phyloP scores from a whole-genome alignment of 2,797 vertebrate genomes.

The Phaenicophaeus curvirostris region DNA sequence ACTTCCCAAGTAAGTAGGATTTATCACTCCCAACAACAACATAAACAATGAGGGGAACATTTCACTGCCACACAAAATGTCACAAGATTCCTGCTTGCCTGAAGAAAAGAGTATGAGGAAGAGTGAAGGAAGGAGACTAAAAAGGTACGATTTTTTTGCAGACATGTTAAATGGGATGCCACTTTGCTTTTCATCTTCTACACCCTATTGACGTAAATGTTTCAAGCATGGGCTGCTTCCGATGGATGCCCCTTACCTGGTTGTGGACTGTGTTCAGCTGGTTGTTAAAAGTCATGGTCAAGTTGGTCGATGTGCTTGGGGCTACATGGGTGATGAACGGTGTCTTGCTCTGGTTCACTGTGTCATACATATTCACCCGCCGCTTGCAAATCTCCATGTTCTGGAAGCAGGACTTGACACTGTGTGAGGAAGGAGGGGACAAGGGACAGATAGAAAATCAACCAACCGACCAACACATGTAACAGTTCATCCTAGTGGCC shows the following conservation, averaged over 20 bases:
- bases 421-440: constrained; percentile 52
- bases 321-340: constrained; percentile 98
- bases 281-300: constrained; percentile 99
- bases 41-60: not conserved
- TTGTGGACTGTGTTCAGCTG: constrained; percentile 98
- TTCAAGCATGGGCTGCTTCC: not conserved
- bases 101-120: not conserved
- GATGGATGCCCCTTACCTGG: constrained; percentile 77
- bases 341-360: constrained; percentile 99
- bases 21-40: constrained; percentile 27
- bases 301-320: constrained; percentile 97
- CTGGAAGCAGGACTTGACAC: constrained; percentile 99
- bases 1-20: constrained; percentile 39
- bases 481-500: not conserved
- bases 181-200: not conserved
- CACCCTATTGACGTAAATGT: not conserved
- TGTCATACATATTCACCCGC: constrained; percentile 96
- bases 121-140: not conserved
- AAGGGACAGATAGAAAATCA: not conserved
- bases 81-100: not conserved
- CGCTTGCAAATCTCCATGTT: constrained; percentile 99
- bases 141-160: not conserved
- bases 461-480: not conserved
- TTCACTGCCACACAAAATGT: not conserved
- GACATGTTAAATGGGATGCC: not conserved